Conservation (phyloP, 2,797 vertebrate species). For the Artibeus lituratus region DNA sequence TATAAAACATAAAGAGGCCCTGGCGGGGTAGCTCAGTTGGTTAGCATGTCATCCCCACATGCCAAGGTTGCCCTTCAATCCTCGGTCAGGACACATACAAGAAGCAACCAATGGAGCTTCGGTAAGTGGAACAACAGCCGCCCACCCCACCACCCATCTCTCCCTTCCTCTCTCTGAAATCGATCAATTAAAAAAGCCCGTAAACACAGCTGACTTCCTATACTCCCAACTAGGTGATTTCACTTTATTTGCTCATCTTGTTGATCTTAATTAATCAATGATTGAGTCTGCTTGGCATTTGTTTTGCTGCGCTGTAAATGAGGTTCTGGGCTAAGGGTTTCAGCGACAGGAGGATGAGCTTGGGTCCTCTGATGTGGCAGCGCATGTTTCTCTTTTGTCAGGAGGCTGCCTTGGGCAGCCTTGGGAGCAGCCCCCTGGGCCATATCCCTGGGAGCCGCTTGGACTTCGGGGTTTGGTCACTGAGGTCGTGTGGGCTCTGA, state of each 20-base stretch:
- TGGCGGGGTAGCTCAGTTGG: no score
- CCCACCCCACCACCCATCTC: no score
- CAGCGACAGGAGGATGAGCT: background rate
- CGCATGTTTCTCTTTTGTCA: background rate
- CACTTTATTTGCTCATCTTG: background rate
- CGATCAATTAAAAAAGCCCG: no score
- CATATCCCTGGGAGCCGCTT: background rate
- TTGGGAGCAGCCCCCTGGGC: background rate
- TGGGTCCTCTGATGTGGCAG: background rate
- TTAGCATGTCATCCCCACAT: no score
- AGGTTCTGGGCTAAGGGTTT: background rate
- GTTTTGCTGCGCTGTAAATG: rapidly evolving
- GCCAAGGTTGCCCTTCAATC: no score
- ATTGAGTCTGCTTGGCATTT: background rate
- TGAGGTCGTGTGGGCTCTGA: background rate
- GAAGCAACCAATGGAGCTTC: no score
- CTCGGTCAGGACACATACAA: no score
- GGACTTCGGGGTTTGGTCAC: background rate
- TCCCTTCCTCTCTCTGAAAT: no score
- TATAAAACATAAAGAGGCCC: background rate
- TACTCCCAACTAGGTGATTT: background rate
- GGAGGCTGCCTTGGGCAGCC: background rate
- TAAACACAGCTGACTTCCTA: background rate
- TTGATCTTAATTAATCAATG: background rate
- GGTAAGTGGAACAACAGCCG: no score